Evolutionary conservation across 1,140 invertebrate species (phyloP).

Genomic region (Cherax destructor): DNA sequence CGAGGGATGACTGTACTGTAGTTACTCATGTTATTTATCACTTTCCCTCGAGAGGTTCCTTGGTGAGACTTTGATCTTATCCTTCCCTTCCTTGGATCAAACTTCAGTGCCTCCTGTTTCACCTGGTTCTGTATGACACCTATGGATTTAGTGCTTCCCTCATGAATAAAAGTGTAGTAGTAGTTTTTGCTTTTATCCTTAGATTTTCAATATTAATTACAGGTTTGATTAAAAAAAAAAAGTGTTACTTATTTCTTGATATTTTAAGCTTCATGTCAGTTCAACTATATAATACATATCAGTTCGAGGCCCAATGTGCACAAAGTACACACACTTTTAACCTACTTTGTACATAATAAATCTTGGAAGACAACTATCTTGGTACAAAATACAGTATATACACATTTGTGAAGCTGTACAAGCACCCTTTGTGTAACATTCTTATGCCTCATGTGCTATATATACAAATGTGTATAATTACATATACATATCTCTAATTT

Average conservation of each 20-base stretch:
- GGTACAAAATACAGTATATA: conserved; percentile 56
- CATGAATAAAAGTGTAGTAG: no score
- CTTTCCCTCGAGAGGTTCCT: no score
- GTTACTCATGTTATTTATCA: no score
- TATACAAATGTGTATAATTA: conserved; percentile 48
- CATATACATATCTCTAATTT: neutral
- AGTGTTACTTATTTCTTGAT: neutral
- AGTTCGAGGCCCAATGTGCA: conserved; percentile 21
- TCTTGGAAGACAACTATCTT: conserved; percentile 56
- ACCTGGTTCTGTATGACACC: no score
- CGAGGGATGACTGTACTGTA: no score
- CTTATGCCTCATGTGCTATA: conserved; percentile 33
- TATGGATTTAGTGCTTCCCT: no score
- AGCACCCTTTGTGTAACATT: conserved; percentile 4
- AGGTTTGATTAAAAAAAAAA: neutral
- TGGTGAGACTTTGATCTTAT: no score
- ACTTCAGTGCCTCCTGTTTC: no score
- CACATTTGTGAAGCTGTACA: conserved; percentile 42
- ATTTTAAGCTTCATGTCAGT: conserved; percentile 17
- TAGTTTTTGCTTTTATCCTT: no score
- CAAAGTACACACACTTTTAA: conserved; percentile 37
- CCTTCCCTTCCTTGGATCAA: no score
- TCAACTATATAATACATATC: conserved; percentile 14
- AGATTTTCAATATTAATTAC: no score
- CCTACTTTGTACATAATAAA: conserved; percentile 63